Base-by-base conservation (phyloP, 2,888 invertebrate genomes). In the Dynastes grantii region DNA sequence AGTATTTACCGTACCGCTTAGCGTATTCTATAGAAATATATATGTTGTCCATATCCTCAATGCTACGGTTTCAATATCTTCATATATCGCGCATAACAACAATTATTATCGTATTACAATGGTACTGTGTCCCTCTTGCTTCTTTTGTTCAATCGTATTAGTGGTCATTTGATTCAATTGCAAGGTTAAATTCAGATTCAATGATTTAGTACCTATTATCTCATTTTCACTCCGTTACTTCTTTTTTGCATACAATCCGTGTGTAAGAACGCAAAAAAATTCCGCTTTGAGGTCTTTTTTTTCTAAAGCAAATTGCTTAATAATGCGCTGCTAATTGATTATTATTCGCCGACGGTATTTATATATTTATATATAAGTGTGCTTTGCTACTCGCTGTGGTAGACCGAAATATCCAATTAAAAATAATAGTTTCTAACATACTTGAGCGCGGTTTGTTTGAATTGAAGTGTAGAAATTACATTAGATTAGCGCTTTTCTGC, bases 121-220 rank as follows among this genome's bases (percentile, higher is more conserved):
- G 27, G 9, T 67, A 16, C 67, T 49, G 22, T 67, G 67, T 67
- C 67, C 67, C 49, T 67, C 67, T 49, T n/a, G 49, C 67, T 22
- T 67, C 45, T 67, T 64, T 67, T 67, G 67, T 67, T 45, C 45
- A 22, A 67, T 27, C 22, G 45, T 32, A 27, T 40, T 45, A 49
- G 45, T n/a, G 49, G 67, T 67, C 45, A 13, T 45, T 67, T 11
- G 67, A 45, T 67, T 45, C 27, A 45, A 67, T 11, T 27, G 67
- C 67, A 67, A 67, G 67, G 67, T 67, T 67, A 67, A 63, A 40
- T 67, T 37, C 65, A 67, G 40, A 67, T 22, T 2, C 13, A 65
- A 40, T 67, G 8, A 67, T n/a, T 67, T 67, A 67, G 45, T 16
- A 16, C 2, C 32, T 37, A 16, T n/a, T 67, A 45, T 45, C 1